Evolutionary conservation across 2,888 invertebrate genomes (phyloP), one percentile per base, ranked within the genome.

Genomic region (Petrolisthes manimaculis): DNA sequence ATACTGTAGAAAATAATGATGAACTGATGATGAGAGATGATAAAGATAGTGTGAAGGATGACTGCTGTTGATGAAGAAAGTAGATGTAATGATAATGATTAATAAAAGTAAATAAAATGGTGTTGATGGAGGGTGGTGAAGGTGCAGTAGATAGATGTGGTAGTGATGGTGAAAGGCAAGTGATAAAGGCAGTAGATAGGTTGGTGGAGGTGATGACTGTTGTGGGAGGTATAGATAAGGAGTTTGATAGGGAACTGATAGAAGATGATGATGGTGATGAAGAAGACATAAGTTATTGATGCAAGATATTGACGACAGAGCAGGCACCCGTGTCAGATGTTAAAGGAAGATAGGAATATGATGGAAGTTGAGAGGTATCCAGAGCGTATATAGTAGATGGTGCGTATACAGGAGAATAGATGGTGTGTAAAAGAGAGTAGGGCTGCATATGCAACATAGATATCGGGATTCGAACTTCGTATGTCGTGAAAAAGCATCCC

Each of bases 341-440:
- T 5, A 54, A 54, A 53, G 53, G 75, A 4, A 67, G 18, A 24
- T 37, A 24, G 5, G 6, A 21, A 78, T 18, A 78, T 54, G 51
- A 78, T 51, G 54, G 53, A 78, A 78, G 53, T 51, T 78, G 78
- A 54, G 78, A 78, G 54, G 78, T 12, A 54, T 54, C 54, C 78
- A 14, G 78, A 18, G 78, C 53, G 53, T 6, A 78, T 54, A 78
- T 78, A 78, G 54, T 78, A 78, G 37, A 37, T 37, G 61, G 61
- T 9, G 61, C 12, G 61, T 12, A 61, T 12, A 61, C 1, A 18
- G 18, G 61, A 61, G 61, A 61, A 61, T 12, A 61, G 18, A 61
- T 9, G 61, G 61, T 12, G 61, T 12, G 61, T 9, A 37, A 61
- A 12, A 18, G 61, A 61, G 61, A 61, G 61, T 12, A 61, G 18